Conservation (phyloP, 2,113 vertebrate species). For the Potamarius usumacintae region DNA sequence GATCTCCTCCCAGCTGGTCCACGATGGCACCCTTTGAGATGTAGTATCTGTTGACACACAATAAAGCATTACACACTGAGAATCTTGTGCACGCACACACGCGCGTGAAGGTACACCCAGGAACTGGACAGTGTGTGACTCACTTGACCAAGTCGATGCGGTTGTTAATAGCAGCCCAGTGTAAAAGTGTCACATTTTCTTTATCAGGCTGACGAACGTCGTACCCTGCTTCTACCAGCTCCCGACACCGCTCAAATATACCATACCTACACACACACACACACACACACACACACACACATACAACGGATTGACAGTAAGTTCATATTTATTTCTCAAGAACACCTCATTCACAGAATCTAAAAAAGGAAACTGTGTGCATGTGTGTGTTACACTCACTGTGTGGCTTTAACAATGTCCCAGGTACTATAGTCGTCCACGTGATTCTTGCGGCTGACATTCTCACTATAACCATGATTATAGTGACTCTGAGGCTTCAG, state of each 20-base stretch:
- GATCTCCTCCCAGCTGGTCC: slow-evolving; percentile 96
- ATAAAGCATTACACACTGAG: background rate
- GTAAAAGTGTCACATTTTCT: slow-evolving; percentile 97
- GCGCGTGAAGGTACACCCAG: background rate
- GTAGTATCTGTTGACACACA: slow-evolving; percentile 82
- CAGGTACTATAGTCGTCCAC: slow-evolving; percentile 98
- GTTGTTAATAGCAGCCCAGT: slow-evolving; percentile 99
- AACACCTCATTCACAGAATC: background rate
- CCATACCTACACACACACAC: slow-evolving; percentile 79
- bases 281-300: slow-evolving; percentile 16
- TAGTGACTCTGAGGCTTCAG: slow-evolving; percentile 95
- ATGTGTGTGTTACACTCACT: slow-evolving; percentile 78
- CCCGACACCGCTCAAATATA: slow-evolving; percentile 94
- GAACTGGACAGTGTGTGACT: slow-evolving; percentile 55
- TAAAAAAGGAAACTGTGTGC: background rate
- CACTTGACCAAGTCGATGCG: slow-evolving; percentile 97
- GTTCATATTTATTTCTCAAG: background rate
- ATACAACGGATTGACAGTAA: background rate
- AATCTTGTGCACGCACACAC: background rate
- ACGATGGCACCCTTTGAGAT: slow-evolving; percentile 98
- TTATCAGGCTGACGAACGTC: slow-evolving; percentile 98
- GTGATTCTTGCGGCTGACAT: slow-evolving; percentile 88
- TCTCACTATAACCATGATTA: slow-evolving; percentile 93
- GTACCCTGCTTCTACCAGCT: slow-evolving; percentile 96
- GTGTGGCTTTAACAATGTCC: slow-evolving; percentile 99